Conservation (phyloP, 2,113 vertebrate species). For the Carassius carassius region DNA sequence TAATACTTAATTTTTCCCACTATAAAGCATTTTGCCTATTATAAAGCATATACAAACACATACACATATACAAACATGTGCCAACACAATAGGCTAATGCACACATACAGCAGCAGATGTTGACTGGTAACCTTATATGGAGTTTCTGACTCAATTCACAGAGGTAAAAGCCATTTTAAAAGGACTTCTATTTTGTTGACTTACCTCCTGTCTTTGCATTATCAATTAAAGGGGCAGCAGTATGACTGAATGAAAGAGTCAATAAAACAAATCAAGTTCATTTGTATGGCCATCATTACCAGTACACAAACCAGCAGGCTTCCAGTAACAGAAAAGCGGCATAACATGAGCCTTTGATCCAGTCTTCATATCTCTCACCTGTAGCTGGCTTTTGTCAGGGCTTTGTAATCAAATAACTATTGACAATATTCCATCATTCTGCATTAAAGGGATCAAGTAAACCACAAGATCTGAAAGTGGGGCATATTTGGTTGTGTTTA, state of each 20-base stretch:
- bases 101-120: background rate
- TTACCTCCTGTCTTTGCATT: background rate
- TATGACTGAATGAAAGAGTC: background rate
- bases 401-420: constrained; percentile 31
- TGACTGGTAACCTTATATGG: background rate
- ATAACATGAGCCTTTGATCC: constrained; percentile 41
- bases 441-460: background rate
- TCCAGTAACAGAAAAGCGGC: constrained; percentile 13
- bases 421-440: background rate
- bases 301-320: background rate
- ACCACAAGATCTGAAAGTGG: background rate
- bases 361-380: background rate
- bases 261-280: constrained; percentile 1
- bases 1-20: no score
- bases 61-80: background rate
- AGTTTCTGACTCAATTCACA: background rate
- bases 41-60: background rate
- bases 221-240: background rate
- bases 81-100: background rate
- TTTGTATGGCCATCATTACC: constrained; percentile 10
- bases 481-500: background rate
- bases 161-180: background rate
- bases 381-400: constrained; percentile 30
- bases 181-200: background rate
- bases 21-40: background rate